phyloP scores from a whole-genome alignment of 2,797 vertebrate genomes.

The Helicolenus hilgendorfi region DNA sequence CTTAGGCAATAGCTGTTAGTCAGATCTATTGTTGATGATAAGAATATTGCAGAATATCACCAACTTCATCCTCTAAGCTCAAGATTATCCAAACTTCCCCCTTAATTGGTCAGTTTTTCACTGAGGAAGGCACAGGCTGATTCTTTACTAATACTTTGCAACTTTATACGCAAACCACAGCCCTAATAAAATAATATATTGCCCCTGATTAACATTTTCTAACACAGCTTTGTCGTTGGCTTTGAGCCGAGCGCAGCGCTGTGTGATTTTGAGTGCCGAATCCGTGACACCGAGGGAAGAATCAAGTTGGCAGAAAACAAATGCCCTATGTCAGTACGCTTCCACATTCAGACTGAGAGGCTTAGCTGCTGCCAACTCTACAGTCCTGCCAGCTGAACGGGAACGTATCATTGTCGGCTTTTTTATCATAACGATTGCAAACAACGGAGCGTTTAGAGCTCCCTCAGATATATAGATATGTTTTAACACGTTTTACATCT shows the following conservation, averaged over 20 bases:
- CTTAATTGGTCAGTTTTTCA: neutral
- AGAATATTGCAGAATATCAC: neutral
- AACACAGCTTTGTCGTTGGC: neutral
- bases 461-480: neutral
- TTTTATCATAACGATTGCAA: slow-evolving; percentile 21
- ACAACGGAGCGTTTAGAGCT: slow-evolving; percentile 6
- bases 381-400: slow-evolving; percentile 35
- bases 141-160: neutral
- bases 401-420: slow-evolving; percentile 25
- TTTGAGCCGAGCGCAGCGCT: neutral
- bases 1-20: neutral
- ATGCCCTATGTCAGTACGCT: slow-evolving; percentile 43
- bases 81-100: neutral
- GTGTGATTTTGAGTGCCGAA: slow-evolving; percentile 36
- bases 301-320: slow-evolving; percentile 64
- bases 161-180: neutral
- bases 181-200: neutral
- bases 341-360: slow-evolving; percentile 26
- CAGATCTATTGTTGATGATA: neutral
- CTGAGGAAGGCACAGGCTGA: neutral
- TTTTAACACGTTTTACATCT: slow-evolving; percentile 6
- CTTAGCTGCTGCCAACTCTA: slow-evolving; percentile 18
- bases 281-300: slow-evolving; percentile 16
- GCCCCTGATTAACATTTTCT: neutral
- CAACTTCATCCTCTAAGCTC: neutral